A percentile compares a stretch with the other conserved stretches of the same genome.
Evolutionary conservation across 2,888 invertebrate genomes (phyloP).

Genomic region (Habroteleia sp.): DNA sequence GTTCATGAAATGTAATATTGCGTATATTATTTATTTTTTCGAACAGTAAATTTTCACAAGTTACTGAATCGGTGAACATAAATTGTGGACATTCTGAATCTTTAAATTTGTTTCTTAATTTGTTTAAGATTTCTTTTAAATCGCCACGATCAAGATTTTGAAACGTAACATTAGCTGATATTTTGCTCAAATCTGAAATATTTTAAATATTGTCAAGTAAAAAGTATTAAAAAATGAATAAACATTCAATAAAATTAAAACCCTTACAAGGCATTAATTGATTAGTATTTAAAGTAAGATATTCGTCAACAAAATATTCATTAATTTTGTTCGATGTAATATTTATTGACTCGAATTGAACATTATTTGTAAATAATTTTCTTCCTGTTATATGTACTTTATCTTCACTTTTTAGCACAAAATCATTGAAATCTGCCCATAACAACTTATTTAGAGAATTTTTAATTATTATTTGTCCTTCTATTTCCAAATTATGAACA

Average conservation of each 20-base stretch:
- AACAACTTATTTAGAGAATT: constrained; percentile 79
- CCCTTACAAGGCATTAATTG: constrained; percentile 6
- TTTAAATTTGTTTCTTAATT: neutral
- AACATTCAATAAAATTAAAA: constrained; percentile 1
- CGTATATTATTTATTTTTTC: constrained; percentile 1
- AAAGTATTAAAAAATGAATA: too few species aligned
- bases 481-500: constrained; percentile 82
- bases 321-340: constrained; percentile 81
- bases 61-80: constrained; percentile 10
- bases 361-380: constrained; percentile 81
- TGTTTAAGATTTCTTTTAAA: constrained; percentile 1
- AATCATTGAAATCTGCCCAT: constrained; percentile 81
- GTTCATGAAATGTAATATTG: neutral
- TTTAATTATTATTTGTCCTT: constrained; percentile 81
- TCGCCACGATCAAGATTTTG: constrained; percentile 14
- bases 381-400: constrained; percentile 78
- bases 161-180: constrained; percentile 13
- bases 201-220: neutral
- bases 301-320: constrained; percentile 75
- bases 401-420: constrained; percentile 80
- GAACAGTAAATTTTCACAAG: neutral
- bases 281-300: constrained; percentile 14
- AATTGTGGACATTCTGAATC: constrained; percentile 1
- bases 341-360: constrained; percentile 71
- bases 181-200: constrained; percentile 21